These are phyloP conservation scores for Epinotia bilunana DNA, from an alignment of 2,888 invertebrate genomes.

Conservation along the genomic window DNA sequence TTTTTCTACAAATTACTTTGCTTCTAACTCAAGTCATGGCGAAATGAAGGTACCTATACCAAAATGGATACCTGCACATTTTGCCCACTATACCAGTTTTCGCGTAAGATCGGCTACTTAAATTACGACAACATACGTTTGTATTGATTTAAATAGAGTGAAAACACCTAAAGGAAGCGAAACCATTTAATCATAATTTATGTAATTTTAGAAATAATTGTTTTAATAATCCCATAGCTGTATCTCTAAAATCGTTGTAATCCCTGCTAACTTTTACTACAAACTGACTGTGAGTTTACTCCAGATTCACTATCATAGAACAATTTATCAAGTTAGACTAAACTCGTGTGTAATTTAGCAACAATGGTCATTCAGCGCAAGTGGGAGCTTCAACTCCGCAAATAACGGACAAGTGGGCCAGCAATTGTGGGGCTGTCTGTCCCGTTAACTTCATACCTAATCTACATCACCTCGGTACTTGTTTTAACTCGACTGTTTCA, in stretches of 20 bases:
- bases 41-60: too few relatives aligned
- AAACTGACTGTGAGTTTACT: constrained; percentile 12
- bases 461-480: not conserved
- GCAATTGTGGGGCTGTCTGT: not conserved
- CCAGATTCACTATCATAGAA: constrained; percentile 27
- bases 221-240: not conserved
- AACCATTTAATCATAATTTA: too few relatives aligned
- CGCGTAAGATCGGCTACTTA: too few relatives aligned
- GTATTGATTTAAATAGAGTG: too few relatives aligned
- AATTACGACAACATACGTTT: too few relatives aligned
- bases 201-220: not conserved
- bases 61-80: too few relatives aligned
- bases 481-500: not conserved
- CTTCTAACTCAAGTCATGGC: too few relatives aligned
- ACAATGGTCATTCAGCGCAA: constrained; percentile 25
- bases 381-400: constrained; percentile 18
- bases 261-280: not conserved
- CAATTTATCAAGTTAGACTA: constrained; percentile 27
- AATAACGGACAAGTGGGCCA: constrained; percentile 25
- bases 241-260: constrained; percentile 3
- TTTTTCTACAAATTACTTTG: too few relatives aligned
- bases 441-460: not conserved
- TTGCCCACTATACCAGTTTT: too few relatives aligned
- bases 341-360: constrained; percentile 30
- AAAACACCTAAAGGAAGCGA: too few relatives aligned